Percentiles rank a stretch among this genome's conserved stretches.
Conservation (phyloP, 2,888 invertebrate genomes). For the Nomada goodeniana region DNA sequence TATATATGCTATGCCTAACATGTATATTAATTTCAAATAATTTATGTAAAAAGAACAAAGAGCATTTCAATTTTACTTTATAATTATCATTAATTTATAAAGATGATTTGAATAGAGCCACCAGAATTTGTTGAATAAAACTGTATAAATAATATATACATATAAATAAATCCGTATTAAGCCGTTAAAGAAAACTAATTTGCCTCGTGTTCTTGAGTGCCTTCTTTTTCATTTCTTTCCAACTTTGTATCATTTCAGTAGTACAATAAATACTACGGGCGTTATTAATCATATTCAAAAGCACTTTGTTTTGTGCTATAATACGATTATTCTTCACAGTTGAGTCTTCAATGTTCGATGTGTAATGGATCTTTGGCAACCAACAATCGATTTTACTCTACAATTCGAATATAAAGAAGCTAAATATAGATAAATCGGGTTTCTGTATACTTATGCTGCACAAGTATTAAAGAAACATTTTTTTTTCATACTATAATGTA, state of each 20-base stretch:
- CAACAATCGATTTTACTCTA: conserved; percentile 78
- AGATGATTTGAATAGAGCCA: not conserved
- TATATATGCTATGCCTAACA: too few species aligned
- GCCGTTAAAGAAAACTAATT: conserved; percentile 32
- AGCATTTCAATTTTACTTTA: not conserved
- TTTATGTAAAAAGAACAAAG: not conserved
- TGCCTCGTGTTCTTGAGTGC: conserved; percentile 28
- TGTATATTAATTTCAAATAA: not conserved
- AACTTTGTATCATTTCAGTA: conserved; percentile 63
- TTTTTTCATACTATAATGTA: too few species aligned
- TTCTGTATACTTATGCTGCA: not conserved
- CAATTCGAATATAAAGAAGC: conserved; percentile 23
- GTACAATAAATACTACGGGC: conserved; percentile 65
- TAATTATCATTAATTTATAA: not conserved
- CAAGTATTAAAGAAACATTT: too few species aligned
- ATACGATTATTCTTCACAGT: conserved; percentile 39
- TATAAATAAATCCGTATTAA: not conserved
- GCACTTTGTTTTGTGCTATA: conserved; percentile 66
- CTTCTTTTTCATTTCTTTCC: conserved; percentile 53
- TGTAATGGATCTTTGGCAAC: conserved; percentile 57
- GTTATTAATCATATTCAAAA: conserved; percentile 67
- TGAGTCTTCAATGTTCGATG: conserved; percentile 32
- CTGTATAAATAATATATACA: not conserved
- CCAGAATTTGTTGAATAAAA: not conserved
- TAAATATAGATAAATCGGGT: not conserved